Evolutionary conservation across 2,888 invertebrate genomes (phyloP), one percentile per base, ranked within the genome.

Genomic region (Acanthoscelides obtectus): DNA sequence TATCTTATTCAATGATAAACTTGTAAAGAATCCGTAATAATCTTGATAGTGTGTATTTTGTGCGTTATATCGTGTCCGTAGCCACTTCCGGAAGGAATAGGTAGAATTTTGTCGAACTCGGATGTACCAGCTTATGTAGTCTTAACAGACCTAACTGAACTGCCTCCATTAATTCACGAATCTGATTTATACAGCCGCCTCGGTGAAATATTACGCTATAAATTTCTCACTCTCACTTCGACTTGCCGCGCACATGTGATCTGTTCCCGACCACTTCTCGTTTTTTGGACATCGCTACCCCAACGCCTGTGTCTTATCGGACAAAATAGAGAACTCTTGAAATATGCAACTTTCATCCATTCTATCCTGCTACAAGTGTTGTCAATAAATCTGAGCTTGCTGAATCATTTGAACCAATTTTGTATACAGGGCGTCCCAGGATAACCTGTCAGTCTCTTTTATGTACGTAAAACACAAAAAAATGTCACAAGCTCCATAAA

Each of bases 131-230:
- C 80, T 81, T 81, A 81, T 80, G 75, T 77, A 79, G 81, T 81
- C 81, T 81, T 81, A 80, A 80, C 77, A 79, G 78, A 77, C 78
- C 78, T 75, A 76, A 79, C 76, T 76, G 75, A 77, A 76, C 76
- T 77, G 75, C 77, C 77, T 77, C 79, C 78, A 81, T 79, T 79
- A 79, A 80, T 80, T 80, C 79, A 80, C 75, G 74, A 73, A 78
- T 77, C 77, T 81, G 80, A 81, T 81, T 81, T 80, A 80, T 80
- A 77, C 76, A 77, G 75, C 74, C 76, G 75, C 77, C 78, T 75
- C 79, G 78, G 76, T 81, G 80, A 81, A 80, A 80, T 80, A 81
- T 81, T 79, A 76, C 75, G 78, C 77, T 75, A 81, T 81, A 81
- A 81, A 81, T 81, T 80, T 78, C 45, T 71, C 71, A 73, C 73